These are phyloP conservation scores for Sebastes steindachneri DNA, from an alignment of 2,797 vertebrate genomes.

Conservation along the genomic window DNA sequence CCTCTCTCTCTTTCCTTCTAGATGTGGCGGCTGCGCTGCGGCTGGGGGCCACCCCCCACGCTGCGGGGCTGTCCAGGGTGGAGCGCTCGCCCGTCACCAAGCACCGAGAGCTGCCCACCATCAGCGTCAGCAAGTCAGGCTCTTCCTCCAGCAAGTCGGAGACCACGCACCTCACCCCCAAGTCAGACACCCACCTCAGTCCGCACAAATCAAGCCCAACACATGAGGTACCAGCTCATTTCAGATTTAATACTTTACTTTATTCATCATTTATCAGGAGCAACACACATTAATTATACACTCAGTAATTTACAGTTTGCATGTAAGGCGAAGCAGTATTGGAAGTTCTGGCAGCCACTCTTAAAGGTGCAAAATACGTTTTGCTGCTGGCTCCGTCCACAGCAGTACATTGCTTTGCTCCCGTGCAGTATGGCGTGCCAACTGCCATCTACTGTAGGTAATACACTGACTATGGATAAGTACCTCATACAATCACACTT, in stretches of 20 bases:
- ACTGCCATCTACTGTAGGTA: not conserved
- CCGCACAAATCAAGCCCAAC: conserved; percentile 94
- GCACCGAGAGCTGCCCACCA: conserved; percentile 79
- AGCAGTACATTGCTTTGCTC: not conserved
- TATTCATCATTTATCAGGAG: not conserved
- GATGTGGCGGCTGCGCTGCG: conserved; percentile 79
- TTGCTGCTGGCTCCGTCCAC: fast-evolving
- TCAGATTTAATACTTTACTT: not conserved
- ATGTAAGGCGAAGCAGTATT: not conserved
- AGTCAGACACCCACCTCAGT: conserved; percentile 86
- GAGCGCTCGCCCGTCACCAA: conserved; percentile 79
- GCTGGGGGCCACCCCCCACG: conserved; percentile 74
- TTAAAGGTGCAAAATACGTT: not conserved
- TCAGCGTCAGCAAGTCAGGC: conserved; percentile 84
- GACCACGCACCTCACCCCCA: conserved; percentile 83
- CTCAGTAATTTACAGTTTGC: not conserved
- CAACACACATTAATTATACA: not conserved
- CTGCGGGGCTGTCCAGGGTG: conserved; percentile 70
- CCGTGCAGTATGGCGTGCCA: fast-evolving
- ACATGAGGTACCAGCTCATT: conserved; percentile 86
- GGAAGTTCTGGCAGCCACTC: not conserved
- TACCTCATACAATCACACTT: not conserved
- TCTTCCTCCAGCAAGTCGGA: conserved; percentile 91
- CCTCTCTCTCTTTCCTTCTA: conserved; percentile 40
- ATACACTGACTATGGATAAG: not conserved